These are phyloP conservation scores for Ips nitidus DNA, from an alignment of 1,140 invertebrate genomes.

Conservation along the genomic window DNA sequence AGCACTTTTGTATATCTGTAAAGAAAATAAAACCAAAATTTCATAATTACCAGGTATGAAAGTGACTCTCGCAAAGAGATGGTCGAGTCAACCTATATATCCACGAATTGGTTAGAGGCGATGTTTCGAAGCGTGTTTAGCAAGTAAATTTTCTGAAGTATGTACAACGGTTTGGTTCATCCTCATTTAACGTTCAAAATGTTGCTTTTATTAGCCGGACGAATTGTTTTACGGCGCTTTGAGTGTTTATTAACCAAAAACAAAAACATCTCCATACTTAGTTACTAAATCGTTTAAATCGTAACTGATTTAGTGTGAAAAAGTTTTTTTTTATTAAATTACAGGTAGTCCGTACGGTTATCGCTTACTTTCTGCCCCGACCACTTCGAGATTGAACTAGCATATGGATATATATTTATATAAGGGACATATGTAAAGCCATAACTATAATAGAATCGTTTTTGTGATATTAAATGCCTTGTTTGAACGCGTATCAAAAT, in stretches of 20 bases:
- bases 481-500: slow-evolving; percentile 31
- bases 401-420: background rate
- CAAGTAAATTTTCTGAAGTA: slow-evolving; percentile 33
- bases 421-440: too few species aligned
- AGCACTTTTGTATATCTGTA: too few species aligned
- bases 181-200: too few species aligned
- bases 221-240: too few species aligned
- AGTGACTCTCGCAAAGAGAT: slow-evolving; percentile 16
- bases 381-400: background rate
- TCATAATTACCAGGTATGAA: slow-evolving; percentile 24
- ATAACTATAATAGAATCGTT: slow-evolving; percentile 3
- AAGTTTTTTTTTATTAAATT: slow-evolving; percentile 1
- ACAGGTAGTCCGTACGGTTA: background rate
- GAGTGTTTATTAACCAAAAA: too few species aligned
- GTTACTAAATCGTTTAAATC: too few species aligned
- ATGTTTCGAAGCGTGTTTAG: slow-evolving; percentile 39
- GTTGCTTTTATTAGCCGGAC: too few species aligned
- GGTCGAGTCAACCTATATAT: slow-evolving; percentile 25
- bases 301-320: too few species aligned
- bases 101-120: slow-evolving; percentile 37
- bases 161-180: slow-evolving; percentile 3
- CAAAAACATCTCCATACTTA: too few species aligned
- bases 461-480: slow-evolving; percentile 35
- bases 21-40: too few species aligned
- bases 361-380: background rate